phyloP scores from a whole-genome alignment of 2,113 vertebrate genomes.

The Hemiscyllium ocellatum region DNA sequence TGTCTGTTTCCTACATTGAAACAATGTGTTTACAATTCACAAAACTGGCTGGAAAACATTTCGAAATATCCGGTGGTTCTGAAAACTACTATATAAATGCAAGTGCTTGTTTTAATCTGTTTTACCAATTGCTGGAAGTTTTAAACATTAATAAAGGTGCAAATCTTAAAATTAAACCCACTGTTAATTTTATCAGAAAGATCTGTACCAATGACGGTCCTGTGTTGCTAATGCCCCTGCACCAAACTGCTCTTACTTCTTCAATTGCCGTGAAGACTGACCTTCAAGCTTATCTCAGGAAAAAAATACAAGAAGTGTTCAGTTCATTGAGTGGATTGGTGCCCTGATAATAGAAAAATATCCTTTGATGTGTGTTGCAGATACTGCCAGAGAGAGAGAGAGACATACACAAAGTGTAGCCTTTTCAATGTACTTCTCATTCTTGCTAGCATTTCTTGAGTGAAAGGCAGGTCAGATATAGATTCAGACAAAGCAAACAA shows the following conservation, averaged over 20 bases:
- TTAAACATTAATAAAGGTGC: not conserved
- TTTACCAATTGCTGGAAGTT: not conserved
- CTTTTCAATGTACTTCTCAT: not conserved
- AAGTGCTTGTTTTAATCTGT: not conserved
- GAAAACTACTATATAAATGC: not conserved
- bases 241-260: not conserved
- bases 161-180: not conserved
- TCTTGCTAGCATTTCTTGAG: not conserved
- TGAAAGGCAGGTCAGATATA: slow-evolving; percentile 15
- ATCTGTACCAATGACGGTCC: not conserved
- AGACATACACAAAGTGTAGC: not conserved
- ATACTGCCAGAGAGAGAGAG: not conserved
- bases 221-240: not conserved
- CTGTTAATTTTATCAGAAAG: not conserved
- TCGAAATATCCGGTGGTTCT: not conserved
- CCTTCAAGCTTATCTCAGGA: not conserved
- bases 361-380: not conserved
- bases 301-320: not conserved
- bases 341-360: not conserved
- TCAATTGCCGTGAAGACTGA: not conserved
- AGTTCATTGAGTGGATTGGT: no score
- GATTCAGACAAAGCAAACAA: slow-evolving; percentile 11
- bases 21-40: not conserved
- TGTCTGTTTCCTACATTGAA: not conserved
- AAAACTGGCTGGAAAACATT: not conserved